Evolutionary conservation across 2,797 vertebrate genomes (phyloP).

Genomic region (Peromyscus melanophrys): DNA sequence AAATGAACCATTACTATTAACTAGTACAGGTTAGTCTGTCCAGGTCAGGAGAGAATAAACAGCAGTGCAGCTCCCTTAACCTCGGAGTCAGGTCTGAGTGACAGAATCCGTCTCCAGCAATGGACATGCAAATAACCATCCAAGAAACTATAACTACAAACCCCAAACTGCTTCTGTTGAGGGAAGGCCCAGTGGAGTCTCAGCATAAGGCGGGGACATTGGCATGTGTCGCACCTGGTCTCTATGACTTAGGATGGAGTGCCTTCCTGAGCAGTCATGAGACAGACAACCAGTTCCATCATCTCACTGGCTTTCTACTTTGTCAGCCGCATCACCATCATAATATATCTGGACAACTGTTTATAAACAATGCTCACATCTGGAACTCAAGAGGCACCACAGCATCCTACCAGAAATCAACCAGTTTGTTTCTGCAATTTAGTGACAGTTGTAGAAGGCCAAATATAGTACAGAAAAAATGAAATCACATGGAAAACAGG

Average conservation of each 20-base stretch:
- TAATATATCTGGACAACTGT: constrained; percentile 47
- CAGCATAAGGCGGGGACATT: background rate
- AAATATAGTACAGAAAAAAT: constrained; percentile 57
- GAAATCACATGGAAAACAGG: constrained; percentile 59
- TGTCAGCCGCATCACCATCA: constrained; percentile 54
- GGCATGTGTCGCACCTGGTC: background rate
- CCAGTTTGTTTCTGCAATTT: constrained; percentile 43
- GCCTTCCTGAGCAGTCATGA: constrained; percentile 49
- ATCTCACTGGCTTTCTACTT: constrained; percentile 35
- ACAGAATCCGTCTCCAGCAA: constrained; percentile 91
- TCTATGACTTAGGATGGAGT: background rate
- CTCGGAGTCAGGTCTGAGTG: constrained; percentile 84
- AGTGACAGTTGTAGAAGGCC: constrained; percentile 15
- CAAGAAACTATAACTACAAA: constrained; percentile 79
- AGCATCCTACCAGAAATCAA: constrained; percentile 62
- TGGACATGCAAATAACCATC: constrained; percentile 85
- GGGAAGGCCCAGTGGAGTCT: constrained; percentile 70
- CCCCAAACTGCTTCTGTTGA: constrained; percentile 77
- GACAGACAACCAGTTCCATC: background rate
- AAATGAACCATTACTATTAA: constrained; percentile 76
- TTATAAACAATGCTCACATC: constrained; percentile 68
- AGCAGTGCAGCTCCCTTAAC: constrained; percentile 86
- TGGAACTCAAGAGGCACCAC: constrained; percentile 57
- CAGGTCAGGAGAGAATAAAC: constrained; percentile 80
- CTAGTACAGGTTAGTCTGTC: constrained; percentile 85